Conservation (phyloP, 2,113 vertebrate species). For the Calonectris borealis region DNA sequence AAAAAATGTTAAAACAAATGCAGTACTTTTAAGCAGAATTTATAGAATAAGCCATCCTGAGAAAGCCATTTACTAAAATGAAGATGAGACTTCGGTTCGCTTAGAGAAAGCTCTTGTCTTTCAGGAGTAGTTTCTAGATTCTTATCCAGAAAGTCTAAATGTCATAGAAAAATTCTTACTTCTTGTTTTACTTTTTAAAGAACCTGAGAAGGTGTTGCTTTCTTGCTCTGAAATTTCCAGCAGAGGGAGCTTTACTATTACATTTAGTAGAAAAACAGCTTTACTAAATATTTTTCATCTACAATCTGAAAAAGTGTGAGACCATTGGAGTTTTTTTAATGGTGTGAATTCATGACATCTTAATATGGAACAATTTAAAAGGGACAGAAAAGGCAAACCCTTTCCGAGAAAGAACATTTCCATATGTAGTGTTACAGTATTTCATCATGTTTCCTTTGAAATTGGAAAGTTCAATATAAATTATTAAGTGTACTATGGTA, state of each 20-base stretch:
- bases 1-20: neutral
- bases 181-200: neutral
- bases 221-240: conserved; percentile 7
- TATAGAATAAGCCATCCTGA: neutral
- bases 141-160: neutral
- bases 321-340: neutral
- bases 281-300: neutral
- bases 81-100: neutral
- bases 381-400: neutral
- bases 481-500: neutral
- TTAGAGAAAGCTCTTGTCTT: neutral
- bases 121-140: neutral
- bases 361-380: neutral
- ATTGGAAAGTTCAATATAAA: neutral
- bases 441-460: neutral
- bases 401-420: neutral
- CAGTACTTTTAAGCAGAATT: neutral
- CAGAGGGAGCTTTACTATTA: conserved; percentile 57
- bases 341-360: neutral
- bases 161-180: neutral
- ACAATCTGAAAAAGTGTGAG: neutral
- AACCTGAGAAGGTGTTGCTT: neutral
- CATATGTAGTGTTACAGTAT: neutral
- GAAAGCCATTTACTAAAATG: neutral
- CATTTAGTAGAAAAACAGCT: neutral